Conservation (phyloP, 2,797 vertebrate species). For the Falco rusticolus region DNA sequence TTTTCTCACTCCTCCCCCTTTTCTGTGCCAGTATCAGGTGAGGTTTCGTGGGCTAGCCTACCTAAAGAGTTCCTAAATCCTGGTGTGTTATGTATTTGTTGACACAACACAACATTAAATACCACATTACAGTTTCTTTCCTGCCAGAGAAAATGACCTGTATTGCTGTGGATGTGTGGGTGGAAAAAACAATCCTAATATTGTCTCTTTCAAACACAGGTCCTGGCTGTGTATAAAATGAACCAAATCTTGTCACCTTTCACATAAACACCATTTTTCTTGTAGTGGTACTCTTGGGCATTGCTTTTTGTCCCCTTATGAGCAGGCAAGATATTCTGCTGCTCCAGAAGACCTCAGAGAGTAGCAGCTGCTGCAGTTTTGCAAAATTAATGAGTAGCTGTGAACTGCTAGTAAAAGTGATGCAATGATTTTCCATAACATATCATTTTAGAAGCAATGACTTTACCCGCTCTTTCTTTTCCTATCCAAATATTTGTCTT, state of each 20-base stretch:
- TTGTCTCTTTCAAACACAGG: not conserved
- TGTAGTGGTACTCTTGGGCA: not conserved
- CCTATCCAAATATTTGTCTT: constrained; percentile 63
- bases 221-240: not conserved
- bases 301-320: not conserved
- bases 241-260: not conserved
- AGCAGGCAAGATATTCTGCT: not conserved
- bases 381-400: constrained; percentile 52
- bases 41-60: not conserved
- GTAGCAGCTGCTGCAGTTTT: constrained; percentile 15
- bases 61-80: not conserved
- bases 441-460: constrained; percentile 28
- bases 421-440: constrained; percentile 53
- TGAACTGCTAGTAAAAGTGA: constrained; percentile 35
- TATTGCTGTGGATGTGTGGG: not conserved
- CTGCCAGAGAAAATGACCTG: not conserved
- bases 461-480: constrained; percentile 38
- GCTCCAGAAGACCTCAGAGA: not conserved
- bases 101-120: not conserved
- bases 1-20: not conserved
- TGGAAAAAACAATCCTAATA: not conserved
- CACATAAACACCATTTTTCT: not conserved
- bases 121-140: not conserved
- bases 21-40: not conserved
- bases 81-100: not conserved